Base-by-base conservation (phyloP, 2,797 vertebrate species). In the Syncerus caffer region DNA sequence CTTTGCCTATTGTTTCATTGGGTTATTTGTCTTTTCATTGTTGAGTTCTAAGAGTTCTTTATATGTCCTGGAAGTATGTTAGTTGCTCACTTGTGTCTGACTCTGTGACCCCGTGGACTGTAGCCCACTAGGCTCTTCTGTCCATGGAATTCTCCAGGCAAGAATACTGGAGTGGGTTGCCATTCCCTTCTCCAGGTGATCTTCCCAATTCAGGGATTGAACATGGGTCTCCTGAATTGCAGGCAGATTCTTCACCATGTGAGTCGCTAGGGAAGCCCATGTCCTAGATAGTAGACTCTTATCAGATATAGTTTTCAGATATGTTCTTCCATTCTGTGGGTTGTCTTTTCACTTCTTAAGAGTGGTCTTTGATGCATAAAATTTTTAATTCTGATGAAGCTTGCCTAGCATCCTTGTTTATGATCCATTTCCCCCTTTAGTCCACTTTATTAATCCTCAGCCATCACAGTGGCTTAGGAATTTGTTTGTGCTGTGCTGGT, bases 401-500 rank as follows among this genome's bases (percentile, higher is more conserved):
- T 1, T 42, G 21, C 23, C 12, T 29, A 38, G 13, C 29, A 1
- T 60, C 83, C 16, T 76, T 90, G 38, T 57, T 64, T 27, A 1
- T 53, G 38, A 64, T 34, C 7, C 38, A 7, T 85, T 95, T 57
- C 17, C 23, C 45, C 4, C 21, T 74, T 38, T 19, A 34, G 16
- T 10, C 3, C 13, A 29, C 74, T 8, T 64, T 42, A 60, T 89
- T 76, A 29, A 74, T n/a, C 47, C 45, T 88, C 29, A 83, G 51
- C 27, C 9, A 5, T 92, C 19, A 31, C 2, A 0, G 27, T 38
- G 25, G 62, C 31, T 96, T 92, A 27, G 42, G 25, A 38, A 38
- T 60, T 31, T 80, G 45, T 62, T n/a, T 42, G 60, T 0, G 1
- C 14, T 8, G 0, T 16, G 23, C 38, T 74, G 21, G 42, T 29